phyloP scores from a whole-genome alignment of 2,888 invertebrate species.

The Drosophila siamana region DNA sequence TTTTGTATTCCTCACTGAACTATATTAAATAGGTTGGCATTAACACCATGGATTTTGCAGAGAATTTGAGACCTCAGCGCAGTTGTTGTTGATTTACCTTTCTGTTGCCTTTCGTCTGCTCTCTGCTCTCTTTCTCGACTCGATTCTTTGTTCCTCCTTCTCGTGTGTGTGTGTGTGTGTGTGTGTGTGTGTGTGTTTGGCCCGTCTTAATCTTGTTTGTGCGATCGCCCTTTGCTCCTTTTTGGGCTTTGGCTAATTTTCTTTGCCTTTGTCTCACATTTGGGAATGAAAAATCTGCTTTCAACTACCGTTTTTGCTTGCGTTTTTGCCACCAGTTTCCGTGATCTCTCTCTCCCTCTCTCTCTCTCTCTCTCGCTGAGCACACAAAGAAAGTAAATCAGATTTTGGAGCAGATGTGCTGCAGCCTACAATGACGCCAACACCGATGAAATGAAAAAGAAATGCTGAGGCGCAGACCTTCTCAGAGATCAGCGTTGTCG shows the following conservation, averaged over 20 bases:
- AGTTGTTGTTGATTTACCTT: slow-evolving; percentile 27
- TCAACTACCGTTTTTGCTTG: slow-evolving; percentile 51
- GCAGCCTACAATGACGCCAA: slow-evolving; percentile 43
- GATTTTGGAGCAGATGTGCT: slow-evolving; percentile 78
- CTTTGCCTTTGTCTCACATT: slow-evolving; percentile 60
- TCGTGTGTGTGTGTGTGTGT: slow-evolving; percentile 6
- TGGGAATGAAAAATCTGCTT: slow-evolving; percentile 45
- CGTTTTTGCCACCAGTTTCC: slow-evolving; percentile 65
- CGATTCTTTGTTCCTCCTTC: slow-evolving; percentile 10
- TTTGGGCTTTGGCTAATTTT: slow-evolving; percentile 76
- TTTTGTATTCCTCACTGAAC: neutral
- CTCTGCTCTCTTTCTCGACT: slow-evolving; percentile 1
- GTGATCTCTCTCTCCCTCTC: slow-evolving; percentile 55
- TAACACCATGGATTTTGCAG: neutral
- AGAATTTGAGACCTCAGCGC: neutral
- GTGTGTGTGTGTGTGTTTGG: slow-evolving; percentile 6
- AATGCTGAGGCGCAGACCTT: slow-evolving; percentile 19
- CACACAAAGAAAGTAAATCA: slow-evolving; percentile 78
- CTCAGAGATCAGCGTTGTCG: slow-evolving; percentile 29
- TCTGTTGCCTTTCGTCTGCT: slow-evolving; percentile 28
- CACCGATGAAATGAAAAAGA: slow-evolving; percentile 21
- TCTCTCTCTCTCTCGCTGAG: slow-evolving; percentile 27
- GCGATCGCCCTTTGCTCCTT: slow-evolving; percentile 71
- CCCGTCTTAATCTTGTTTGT: slow-evolving; percentile 74
- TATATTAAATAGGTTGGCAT: neutral